Conservation (phyloP, 2,113 vertebrate species). For the Mus musculus region GRCm39 chr2:57182001-57182500, state of each 20-base stretch:
- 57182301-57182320: background rate
- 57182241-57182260: background rate
- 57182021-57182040: background rate
- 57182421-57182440: background rate
- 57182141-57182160: background rate
- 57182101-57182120: background rate
- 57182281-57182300: background rate
- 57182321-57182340: background rate
- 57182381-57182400: background rate
- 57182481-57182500: background rate
- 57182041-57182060: background rate
- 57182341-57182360: background rate
- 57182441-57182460: background rate
- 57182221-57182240: background rate
- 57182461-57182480: background rate
- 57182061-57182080: background rate
- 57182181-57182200: too few relatives aligned
- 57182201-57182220: too few relatives aligned
- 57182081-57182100: background rate
- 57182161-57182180: background rate
- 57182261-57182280: background rate
- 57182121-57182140: background rate
- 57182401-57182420: background rate
- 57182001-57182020: background rate
- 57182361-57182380: background rate